These are phyloP conservation scores for Balearica regulorum DNA, from an alignment of 2,797 vertebrate genomes.

Conservation along the genomic window DNA sequence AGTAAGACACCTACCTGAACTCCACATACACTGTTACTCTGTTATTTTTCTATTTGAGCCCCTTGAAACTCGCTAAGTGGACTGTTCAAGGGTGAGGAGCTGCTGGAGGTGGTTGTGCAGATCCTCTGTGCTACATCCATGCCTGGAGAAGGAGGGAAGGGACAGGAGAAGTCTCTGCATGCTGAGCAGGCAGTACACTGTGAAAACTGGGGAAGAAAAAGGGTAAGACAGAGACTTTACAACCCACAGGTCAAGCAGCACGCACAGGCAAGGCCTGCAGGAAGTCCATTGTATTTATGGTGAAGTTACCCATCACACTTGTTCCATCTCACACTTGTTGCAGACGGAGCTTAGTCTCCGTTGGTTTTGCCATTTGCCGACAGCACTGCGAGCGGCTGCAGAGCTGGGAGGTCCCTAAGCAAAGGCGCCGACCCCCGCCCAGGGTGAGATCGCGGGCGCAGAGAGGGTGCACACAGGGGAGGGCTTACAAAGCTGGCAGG, in stretches of 20 bases:
- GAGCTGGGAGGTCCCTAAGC: neutral
- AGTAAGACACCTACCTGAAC: neutral
- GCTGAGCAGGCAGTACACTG: neutral
- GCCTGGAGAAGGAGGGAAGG: neutral
- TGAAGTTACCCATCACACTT: neutral
- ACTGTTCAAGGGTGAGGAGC: neutral
- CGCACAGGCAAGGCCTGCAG: neutral
- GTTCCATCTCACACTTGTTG: neutral
- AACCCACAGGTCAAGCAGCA: neutral
- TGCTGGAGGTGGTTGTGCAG: neutral
- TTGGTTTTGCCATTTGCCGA: neutral
- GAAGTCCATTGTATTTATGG: neutral
- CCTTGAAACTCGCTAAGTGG: neutral
- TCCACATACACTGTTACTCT: neutral
- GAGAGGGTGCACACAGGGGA: rapidly evolving
- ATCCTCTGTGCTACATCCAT: rapidly evolving
- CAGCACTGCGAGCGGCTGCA: neutral
- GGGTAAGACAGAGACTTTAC: neutral
- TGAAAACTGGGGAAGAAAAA: neutral
- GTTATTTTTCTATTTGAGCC: neutral
- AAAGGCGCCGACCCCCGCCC: neutral
- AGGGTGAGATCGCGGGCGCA: neutral
- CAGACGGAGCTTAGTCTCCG: neutral
- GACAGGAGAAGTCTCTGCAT: neutral
- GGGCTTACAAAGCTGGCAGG: neutral